Conservation (phyloP, 2,113 vertebrate species). For the Eptesicus fuscus region DNA sequence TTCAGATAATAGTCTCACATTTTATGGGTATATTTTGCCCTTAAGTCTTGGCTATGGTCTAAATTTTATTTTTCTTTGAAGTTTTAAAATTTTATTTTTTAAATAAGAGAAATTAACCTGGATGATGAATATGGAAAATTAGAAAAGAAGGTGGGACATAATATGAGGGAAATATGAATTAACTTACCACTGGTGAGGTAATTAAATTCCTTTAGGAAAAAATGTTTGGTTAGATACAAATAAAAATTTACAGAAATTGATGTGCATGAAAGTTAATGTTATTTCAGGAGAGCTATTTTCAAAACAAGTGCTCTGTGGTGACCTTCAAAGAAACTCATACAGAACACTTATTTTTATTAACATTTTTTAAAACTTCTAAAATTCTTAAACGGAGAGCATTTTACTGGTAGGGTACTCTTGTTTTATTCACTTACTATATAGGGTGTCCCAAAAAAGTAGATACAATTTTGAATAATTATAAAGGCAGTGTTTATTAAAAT, state of each 20-base stretch:
- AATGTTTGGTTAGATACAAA: background rate
- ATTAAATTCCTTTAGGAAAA: slow-evolving; percentile 1
- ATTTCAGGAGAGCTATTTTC: slow-evolving; percentile 12
- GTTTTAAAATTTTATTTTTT: slow-evolving; percentile 9
- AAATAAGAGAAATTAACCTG: background rate
- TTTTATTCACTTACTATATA: slow-evolving; percentile 3
- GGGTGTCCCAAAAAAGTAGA: too few species aligned
- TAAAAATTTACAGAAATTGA: background rate
- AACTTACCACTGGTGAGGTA: background rate
- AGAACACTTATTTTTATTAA: background rate
- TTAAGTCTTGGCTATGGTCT: background rate
- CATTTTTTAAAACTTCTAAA: background rate
- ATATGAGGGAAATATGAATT: background rate
- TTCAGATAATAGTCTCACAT: background rate
- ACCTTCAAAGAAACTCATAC: background rate
- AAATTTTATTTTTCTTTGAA: background rate
- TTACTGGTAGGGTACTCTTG: background rate
- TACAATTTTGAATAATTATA: too few species aligned
- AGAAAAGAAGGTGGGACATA: background rate
- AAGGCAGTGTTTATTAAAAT: too few species aligned
- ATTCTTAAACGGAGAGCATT: background rate
- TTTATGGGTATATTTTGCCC: background rate
- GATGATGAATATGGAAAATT: background rate
- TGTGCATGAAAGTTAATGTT: background rate
- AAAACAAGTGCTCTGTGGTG: background rate